phyloP scores from a whole-genome alignment of 2,113 vertebrate genomes.

The Onychostoma macrolepis region DNA sequence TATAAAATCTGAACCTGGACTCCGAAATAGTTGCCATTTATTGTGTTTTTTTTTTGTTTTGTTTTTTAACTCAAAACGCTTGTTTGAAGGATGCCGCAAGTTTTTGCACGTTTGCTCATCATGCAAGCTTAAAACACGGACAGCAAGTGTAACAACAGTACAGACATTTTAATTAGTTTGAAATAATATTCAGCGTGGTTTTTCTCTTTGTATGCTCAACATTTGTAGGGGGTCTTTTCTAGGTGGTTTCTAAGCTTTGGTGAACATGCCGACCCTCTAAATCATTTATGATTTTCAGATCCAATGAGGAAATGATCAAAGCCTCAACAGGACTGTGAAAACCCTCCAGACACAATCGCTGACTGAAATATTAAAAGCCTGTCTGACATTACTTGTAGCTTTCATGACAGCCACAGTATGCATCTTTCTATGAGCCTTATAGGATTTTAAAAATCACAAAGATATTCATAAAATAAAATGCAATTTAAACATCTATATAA shows the following conservation, averaged over 20 bases:
- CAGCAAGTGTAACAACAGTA: not conserved
- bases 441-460: not conserved
- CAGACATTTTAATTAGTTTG: not conserved
- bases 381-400: not conserved
- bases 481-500: not conserved
- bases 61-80: not conserved
- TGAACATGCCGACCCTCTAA: not conserved
- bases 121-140: conserved; percentile 6
- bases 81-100: not conserved
- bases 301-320: not conserved
- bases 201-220: not conserved
- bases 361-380: not conserved
- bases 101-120: not conserved
- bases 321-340: not conserved
- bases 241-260: not conserved
- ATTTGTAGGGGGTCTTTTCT: not conserved
- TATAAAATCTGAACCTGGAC: not conserved
- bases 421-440: not conserved
- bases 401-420: not conserved
- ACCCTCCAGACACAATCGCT: not conserved
- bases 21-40: not conserved
- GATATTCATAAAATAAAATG: not conserved
- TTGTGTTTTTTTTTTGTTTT: not conserved
- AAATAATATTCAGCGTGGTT: not conserved
- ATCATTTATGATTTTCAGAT: not conserved